These are phyloP conservation scores for Acanthisitta chloris DNA, from an alignment of 2,113 vertebrate species.

Conservation along the genomic window DNA sequence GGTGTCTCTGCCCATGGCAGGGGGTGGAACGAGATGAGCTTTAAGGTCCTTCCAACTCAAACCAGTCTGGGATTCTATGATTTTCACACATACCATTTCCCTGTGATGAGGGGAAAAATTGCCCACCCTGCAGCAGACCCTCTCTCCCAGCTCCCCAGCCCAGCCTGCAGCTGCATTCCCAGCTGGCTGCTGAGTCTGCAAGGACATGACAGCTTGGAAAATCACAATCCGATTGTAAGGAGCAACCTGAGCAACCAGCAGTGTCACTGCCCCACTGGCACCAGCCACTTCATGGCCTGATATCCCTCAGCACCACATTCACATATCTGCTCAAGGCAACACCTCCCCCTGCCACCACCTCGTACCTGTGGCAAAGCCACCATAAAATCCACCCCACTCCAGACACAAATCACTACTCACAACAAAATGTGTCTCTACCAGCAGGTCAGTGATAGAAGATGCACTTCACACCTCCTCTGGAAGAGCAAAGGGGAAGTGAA, in stretches of 20 bases:
- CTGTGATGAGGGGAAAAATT: not conserved
- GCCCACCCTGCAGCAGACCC: not conserved
- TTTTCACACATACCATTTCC: not conserved
- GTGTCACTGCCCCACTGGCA: not conserved
- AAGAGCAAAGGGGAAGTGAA: slow-evolving; percentile 48
- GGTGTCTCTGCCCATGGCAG: not conserved
- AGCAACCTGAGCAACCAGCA: not conserved
- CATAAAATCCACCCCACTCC: not conserved
- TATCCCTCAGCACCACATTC: not conserved
- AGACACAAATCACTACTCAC: not conserved
- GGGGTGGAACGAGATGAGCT: not conserved
- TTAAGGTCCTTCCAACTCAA: not conserved
- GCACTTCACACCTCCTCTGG: not conserved
- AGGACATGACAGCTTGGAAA: not conserved
- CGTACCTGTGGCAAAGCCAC: not conserved
- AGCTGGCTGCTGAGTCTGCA: not conserved
- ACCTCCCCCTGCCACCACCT: not conserved
- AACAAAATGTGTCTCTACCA: not conserved
- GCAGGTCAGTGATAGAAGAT: not conserved
- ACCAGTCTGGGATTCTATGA: too few relatives aligned
- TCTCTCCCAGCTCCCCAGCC: not conserved
- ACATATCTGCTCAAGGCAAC: not conserved
- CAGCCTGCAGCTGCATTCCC: not conserved
- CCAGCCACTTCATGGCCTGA: not conserved
- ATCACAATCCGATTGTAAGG: not conserved